phyloP scores from a whole-genome alignment of 2,888 invertebrate species.

The Netelia melanura region DNA sequence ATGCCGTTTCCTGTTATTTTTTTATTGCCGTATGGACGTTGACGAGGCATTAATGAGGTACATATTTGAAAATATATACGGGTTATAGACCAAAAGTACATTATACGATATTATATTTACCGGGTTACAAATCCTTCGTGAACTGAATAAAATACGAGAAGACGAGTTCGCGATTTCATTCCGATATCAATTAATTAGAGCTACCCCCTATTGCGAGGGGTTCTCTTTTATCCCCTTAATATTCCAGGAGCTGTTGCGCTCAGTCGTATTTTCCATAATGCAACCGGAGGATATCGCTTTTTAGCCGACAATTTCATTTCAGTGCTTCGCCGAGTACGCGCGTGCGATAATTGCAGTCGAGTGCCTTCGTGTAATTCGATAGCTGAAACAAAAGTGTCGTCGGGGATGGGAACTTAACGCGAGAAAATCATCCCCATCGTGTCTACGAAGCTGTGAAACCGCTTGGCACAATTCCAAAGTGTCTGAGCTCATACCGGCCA shows the following conservation, averaged over 20 bases:
- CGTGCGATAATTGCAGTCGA: conserved; percentile 60
- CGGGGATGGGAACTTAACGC: conserved; percentile 22
- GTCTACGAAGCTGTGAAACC: conserved; percentile 20
- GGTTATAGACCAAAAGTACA: not conserved
- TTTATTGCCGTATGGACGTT: conserved; percentile 35
- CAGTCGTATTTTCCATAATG: not conserved
- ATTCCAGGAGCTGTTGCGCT: conserved; percentile 32
- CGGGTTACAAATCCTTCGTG: not conserved
- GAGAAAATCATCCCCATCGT: conserved; percentile 25
- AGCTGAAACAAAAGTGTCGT: conserved; percentile 39
- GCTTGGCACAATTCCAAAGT: conserved; percentile 63
- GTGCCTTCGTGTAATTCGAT: conserved; percentile 65
- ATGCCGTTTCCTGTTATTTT: conserved; percentile 14
- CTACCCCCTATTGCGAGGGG: not conserved
- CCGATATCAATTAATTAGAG: conserved; percentile 51
- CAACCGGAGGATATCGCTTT: conserved; percentile 6
- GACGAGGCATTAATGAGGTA: conserved; percentile 60
- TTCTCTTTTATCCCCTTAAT: not conserved
- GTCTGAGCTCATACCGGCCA: conserved; percentile 38
- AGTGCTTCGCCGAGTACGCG: conserved; percentile 17
- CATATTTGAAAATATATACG: conserved; percentile 44
- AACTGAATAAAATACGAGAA: not conserved
- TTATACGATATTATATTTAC: not conserved
- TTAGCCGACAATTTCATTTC: conserved; percentile 30
- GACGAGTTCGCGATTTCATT: not conserved